Conservation (phyloP, 2,797 vertebrate species). For the Anabacerthia variegaticeps region DNA sequence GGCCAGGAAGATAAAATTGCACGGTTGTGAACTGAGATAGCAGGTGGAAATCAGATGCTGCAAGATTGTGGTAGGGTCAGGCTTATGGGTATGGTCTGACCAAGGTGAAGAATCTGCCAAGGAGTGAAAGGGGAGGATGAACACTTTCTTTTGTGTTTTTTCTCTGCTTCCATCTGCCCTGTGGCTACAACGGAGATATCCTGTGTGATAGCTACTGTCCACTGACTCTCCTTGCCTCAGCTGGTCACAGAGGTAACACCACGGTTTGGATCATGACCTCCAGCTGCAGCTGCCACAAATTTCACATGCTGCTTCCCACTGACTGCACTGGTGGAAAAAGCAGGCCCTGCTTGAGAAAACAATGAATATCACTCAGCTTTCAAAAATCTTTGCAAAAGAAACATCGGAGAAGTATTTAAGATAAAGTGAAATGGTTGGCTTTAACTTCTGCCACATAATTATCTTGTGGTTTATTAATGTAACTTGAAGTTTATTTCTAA, state of each 20-base stretch:
- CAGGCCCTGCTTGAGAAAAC: constrained; percentile 1
- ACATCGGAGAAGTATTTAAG: not conserved
- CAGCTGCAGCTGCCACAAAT: constrained; percentile 71
- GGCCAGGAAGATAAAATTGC: not conserved
- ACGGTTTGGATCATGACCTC: constrained; percentile 81
- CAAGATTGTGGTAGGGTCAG: not conserved
- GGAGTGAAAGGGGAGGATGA: not conserved
- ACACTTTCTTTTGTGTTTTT: not conserved
- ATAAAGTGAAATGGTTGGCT: not conserved
- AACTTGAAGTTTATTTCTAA: not conserved
- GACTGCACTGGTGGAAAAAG: constrained; percentile 29
- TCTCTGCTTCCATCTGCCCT: constrained; percentile 26
- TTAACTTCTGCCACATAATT: not conserved
- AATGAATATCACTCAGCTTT: not conserved
- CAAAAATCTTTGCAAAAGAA: not conserved
- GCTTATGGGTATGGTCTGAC: not conserved
- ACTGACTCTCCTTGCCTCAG: constrained; percentile 77
- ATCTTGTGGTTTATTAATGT: not conserved
- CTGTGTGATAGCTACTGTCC: constrained; percentile 78
- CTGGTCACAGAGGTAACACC: constrained; percentile 79
- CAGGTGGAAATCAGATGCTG: not conserved
- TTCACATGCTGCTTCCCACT: constrained; percentile 43
- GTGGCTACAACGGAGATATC: constrained; percentile 75
- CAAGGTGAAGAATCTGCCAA: not conserved
- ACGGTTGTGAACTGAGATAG: not conserved